Conservation (phyloP, 2,888 invertebrate genomes). For the Gandaritis pyraliata region DNA sequence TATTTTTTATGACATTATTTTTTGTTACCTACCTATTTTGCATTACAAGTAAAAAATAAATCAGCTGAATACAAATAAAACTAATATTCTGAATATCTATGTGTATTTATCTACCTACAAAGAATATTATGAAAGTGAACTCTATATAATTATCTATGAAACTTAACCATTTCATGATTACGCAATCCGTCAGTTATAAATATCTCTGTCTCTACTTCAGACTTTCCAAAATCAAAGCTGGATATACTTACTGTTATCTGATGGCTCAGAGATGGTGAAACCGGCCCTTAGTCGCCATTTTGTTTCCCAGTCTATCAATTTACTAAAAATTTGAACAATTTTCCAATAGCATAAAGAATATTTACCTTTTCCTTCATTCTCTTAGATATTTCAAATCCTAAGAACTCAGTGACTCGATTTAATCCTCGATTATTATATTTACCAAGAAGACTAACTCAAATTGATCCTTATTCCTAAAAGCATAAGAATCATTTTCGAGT, state of each 20-base stretch:
- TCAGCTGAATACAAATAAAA: no score
- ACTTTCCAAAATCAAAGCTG: no score
- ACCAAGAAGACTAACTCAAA: conserved; percentile 7
- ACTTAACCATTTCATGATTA: no score
- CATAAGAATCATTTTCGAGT: conserved; percentile 4
- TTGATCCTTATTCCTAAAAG: conserved; percentile 3
- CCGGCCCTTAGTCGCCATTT: no score
- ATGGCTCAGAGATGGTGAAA: no score
- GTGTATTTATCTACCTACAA: no score
- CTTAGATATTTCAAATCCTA: conserved; percentile 30
- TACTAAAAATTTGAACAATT: conserved; percentile 12
- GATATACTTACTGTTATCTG: no score
- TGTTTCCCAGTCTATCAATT: conserved; percentile 7
- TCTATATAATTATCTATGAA: no score
- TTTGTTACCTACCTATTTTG: neutral
- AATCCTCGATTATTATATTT: conserved; percentile 36
- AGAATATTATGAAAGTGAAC: no score
- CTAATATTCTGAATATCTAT: no score
- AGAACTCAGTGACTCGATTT: conserved; percentile 38
- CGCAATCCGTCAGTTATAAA: no score
- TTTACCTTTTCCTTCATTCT: conserved; percentile 27
- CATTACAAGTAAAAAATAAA: neutral
- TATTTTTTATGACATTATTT: neutral
- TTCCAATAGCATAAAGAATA: conserved; percentile 22
- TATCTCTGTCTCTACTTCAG: no score